These are phyloP conservation scores for Brachionus plicatilis DNA, from an alignment of 1,140 invertebrate species.

Conservation along the genomic window DNA sequence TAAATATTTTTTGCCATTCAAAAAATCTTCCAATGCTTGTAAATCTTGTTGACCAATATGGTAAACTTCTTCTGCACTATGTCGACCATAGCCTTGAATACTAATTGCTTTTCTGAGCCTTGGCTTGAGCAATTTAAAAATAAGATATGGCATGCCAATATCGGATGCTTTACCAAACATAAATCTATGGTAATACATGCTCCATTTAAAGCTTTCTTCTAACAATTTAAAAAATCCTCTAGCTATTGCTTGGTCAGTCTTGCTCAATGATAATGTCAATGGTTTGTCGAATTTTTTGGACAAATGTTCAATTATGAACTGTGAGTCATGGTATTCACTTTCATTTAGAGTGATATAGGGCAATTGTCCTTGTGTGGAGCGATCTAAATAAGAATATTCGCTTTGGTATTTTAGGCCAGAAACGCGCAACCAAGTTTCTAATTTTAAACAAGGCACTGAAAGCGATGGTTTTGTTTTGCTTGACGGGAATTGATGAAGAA, in stretches of 20 bases:
- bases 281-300: slow-evolving; percentile 6
- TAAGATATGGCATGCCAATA: slow-evolving; percentile 1
- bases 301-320: slow-evolving; percentile 28
- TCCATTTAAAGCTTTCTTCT: slow-evolving; percentile 33
- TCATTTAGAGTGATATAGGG: slow-evolving; percentile 12
- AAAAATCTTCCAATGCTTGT: not conserved
- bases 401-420: not conserved
- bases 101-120: not conserved
- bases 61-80: slow-evolving; percentile 15
- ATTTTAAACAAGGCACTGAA: not conserved
- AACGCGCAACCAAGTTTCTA: slow-evolving; percentile 16
- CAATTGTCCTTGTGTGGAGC: slow-evolving; percentile 16
- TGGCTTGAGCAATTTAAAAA: not conserved
- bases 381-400: slow-evolving; percentile 20
- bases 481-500: slow-evolving; percentile 20
- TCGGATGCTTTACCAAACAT: slow-evolving; percentile 4
- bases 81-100: slow-evolving; percentile 28
- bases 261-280: not conserved
- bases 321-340: slow-evolving; percentile 2
- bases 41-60: slow-evolving; percentile 38
- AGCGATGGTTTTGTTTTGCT: not conserved
- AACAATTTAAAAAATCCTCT: slow-evolving; percentile 34
- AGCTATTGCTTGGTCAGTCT: not conserved
- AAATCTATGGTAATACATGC: slow-evolving; percentile 12
- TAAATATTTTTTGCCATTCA: slow-evolving; percentile 8